A percentile compares a stretch with the other conserved stretches of the same genome.
Conservation (phyloP, 2,113 vertebrate species). For the Onychorhynchus coronatus region DNA sequence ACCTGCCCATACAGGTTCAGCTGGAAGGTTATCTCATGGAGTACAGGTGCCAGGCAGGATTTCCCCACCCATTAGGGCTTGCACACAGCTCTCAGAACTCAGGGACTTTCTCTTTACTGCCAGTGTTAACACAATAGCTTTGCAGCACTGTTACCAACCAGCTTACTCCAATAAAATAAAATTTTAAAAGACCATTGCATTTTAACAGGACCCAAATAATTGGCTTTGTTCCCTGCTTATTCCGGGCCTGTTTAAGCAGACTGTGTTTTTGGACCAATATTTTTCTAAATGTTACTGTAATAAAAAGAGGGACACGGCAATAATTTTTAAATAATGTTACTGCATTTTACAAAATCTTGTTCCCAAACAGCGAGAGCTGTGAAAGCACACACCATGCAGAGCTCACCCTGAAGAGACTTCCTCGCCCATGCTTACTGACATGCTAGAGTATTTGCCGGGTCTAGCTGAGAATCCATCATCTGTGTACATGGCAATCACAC, state of each 20-base stretch:
- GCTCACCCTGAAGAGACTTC: background rate
- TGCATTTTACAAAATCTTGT: background rate
- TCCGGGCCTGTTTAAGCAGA: background rate
- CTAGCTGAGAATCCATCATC: background rate
- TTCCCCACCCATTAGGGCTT: background rate
- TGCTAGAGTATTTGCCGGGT: background rate
- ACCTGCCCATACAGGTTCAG: background rate
- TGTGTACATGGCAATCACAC: background rate
- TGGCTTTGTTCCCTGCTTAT: background rate
- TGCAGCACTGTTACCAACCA: background rate
- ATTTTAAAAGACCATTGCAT: background rate
- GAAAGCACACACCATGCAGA: background rate
- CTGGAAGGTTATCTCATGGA: background rate
- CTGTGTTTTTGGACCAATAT: background rate
- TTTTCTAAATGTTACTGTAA: background rate
- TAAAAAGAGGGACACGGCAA: background rate
- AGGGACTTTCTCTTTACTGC: background rate
- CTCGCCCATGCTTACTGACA: background rate
- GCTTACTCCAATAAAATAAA: background rate
- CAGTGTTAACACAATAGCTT: background rate
- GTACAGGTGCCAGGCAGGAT: background rate
- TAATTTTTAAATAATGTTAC: background rate
- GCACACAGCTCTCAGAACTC: background rate
- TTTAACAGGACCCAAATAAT: background rate
- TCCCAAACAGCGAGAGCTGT: background rate